A percentile compares a stretch with the other conserved stretches of the same genome.
These are phyloP conservation scores for Hetaerina americana DNA, from an alignment of 1,140 invertebrate genomes.

Conservation along the genomic window DNA sequence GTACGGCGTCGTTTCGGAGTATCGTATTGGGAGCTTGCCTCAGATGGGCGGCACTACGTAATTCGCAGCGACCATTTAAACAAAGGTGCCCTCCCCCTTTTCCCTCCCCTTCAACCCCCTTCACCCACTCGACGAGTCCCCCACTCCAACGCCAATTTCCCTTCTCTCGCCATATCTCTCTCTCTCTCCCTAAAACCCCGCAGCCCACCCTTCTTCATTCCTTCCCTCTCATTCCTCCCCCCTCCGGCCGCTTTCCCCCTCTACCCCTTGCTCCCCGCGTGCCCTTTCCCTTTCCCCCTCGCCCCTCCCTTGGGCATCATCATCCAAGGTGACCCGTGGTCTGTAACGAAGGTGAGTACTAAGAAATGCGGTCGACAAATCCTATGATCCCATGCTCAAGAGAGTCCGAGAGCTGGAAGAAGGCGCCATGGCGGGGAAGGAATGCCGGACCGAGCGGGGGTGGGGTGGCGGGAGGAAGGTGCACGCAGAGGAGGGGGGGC, in stretches of 20 bases:
- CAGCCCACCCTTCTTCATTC: neutral
- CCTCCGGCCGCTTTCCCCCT: neutral
- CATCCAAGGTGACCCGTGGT: neutral
- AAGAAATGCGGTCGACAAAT: neutral
- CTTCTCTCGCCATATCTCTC: no score
- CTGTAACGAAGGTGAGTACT: neutral
- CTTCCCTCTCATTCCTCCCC: no score
- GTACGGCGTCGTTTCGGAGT: neutral
- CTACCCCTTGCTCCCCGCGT: neutral
- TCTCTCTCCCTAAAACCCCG: no score
- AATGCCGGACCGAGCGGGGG: neutral
- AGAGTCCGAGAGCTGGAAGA: neutral
- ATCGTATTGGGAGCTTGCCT: neutral
- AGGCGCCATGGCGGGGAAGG: neutral
- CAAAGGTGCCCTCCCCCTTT: neutral
- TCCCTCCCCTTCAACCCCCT: no score
- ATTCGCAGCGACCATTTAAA: neutral
- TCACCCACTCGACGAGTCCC: no score
- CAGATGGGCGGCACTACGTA: neutral
- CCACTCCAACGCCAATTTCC: no score
- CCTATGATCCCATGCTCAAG: neutral
- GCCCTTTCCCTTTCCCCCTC: neutral
- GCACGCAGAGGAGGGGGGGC: no score
- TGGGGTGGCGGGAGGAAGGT: no score
- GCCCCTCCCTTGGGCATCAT: neutral